Evolutionary conservation across 2,113 vertebrate genomes (phyloP).

Genomic region (Pandion haliaetus): DNA sequence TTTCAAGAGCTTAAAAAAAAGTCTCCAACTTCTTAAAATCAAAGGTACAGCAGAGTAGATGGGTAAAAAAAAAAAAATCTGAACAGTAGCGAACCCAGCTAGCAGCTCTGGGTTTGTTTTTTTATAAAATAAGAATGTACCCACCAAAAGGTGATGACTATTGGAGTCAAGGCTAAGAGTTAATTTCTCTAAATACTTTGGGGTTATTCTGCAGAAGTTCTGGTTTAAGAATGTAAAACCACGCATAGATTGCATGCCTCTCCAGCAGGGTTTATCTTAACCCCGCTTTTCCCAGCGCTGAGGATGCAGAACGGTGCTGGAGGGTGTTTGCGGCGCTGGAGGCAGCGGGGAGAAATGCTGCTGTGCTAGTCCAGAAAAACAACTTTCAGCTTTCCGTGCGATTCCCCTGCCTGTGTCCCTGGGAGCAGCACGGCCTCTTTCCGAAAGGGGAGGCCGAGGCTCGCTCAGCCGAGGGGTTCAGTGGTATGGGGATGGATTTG

Average conservation of each 20-base stretch:
- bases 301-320: fast-evolving
- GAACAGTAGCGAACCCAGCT: neutral
- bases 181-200: neutral
- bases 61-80: neutral
- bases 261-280: neutral
- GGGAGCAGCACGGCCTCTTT: neutral
- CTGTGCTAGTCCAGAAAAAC: neutral
- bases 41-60: neutral
- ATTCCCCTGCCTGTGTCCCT: neutral
- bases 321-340: neutral
- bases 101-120: neutral
- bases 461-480: neutral
- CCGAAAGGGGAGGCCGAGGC: neutral
- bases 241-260: fast-evolving
- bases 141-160: neutral
- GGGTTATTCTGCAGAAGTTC: neutral
- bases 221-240: neutral
- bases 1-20: neutral
- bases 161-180: neutral
- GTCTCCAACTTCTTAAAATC: neutral
- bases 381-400: fast-evolving
- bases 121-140: neutral
- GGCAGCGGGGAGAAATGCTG: neutral
- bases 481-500: neutral
- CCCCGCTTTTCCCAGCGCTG: fast-evolving